Evolutionary conservation across 2,113 vertebrate species (phyloP), one percentile per base, ranked within the genome.

Genomic region (Entelurus aequoreus): DNA sequence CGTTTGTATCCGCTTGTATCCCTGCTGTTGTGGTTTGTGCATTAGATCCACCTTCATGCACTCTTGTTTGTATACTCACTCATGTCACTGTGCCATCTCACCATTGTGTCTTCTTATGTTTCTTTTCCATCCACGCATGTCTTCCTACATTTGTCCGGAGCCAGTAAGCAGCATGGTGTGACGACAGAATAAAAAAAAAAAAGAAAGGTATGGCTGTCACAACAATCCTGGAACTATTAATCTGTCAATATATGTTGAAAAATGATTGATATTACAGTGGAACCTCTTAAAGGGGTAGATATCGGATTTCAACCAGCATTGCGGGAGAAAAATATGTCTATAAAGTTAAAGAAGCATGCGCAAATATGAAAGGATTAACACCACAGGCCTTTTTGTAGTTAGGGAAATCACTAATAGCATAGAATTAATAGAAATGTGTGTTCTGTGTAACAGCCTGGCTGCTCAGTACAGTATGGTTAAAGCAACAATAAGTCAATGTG

Each of bases 111-210:
- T 88, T 75, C 63, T 88, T 67, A 71, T 78, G 53, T 87, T 69
- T 85, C 70, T 48, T 78, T 78, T 53, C 72, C 78, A 79, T 84
- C 77, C 76, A 63, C 79, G 65, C 73, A 63, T 68, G 64, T 83
- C 80, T 68, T 68, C 79, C 78, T 71, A 75, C 80, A 77, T 82
- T 82, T 79, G 76, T 80, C 74, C n/a, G 75, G 81, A 83, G 85
- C 86, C 89, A 89, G 89, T 86, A 86, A 86, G 72, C 86, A 85
- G 83, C 86, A 87, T 66, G 77, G 82, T 83, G 62, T 84, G 86
- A 87, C 62, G 57, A 66, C 81, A 62, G 77, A 87, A 64, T 70
- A 66, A 65, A 68, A 35, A 16, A 40, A 44, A 56, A 40, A 55
- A 8, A 55, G 16, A 73, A 83, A 91, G 90, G 90, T 91, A 91